Percentiles rank a stretch among this genome's conserved stretches.
Evolutionary conservation across 2,797 vertebrate genomes (phyloP).

Genomic region (Crocodylus rhombifer): DNA sequence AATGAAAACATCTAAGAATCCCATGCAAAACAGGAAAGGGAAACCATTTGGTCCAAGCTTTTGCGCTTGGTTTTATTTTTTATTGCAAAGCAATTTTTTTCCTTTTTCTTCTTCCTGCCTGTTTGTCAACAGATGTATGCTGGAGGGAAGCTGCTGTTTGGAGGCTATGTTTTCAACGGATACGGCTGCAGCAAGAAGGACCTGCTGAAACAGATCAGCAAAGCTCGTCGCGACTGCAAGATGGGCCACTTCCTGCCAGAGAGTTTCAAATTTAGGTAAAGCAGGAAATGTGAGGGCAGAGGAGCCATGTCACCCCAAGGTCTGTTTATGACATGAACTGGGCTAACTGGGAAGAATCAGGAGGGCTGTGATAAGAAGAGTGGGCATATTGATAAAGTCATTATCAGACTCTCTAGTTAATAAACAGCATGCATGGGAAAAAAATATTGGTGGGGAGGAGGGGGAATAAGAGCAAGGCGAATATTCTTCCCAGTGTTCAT

Average conservation of each 20-base stretch:
- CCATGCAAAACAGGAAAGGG: conserved; percentile 42
- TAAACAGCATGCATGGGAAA: not conserved
- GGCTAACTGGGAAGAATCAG: not conserved
- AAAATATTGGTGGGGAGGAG: not conserved
- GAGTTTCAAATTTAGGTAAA: conserved; percentile 70
- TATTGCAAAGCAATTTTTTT: not conserved
- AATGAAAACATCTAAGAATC: not conserved
- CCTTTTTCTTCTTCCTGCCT: not conserved
- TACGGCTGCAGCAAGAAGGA: conserved; percentile 69
- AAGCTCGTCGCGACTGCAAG: conserved; percentile 35
- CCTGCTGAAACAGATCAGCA: conserved; percentile 60
- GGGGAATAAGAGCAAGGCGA: not conserved
- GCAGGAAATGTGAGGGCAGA: not conserved
- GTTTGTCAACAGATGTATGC: conserved; percentile 67
- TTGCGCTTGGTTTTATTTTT: not conserved
- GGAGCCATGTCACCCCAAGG: not conserved
- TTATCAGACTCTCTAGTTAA: not conserved
- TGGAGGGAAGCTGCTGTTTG: conserved; percentile 57
- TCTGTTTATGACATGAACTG: not conserved
- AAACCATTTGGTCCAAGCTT: not conserved
- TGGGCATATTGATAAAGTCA: not conserved
- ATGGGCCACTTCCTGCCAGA: conserved; percentile 69
- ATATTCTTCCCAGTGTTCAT: not conserved
- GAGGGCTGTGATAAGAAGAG: not conserved
- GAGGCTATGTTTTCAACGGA: conserved; percentile 59